A percentile compares a stretch with the other conserved stretches of the same genome.
phyloP scores from a whole-genome alignment of 2,113 vertebrate species.

The Microtus ochrogaster region DNA sequence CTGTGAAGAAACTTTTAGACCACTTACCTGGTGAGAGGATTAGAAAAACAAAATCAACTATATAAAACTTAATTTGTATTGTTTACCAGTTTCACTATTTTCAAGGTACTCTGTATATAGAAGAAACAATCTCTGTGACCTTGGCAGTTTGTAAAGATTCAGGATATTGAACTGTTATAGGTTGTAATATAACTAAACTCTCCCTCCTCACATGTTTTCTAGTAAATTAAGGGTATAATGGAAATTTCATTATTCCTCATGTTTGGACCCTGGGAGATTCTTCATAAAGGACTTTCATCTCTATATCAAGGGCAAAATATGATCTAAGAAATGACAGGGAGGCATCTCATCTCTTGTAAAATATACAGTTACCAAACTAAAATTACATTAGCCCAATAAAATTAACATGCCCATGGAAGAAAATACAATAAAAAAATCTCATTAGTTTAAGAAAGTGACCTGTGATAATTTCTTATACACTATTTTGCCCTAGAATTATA shows the following conservation, averaged over 20 bases:
- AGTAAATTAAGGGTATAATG: background rate
- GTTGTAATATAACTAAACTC: background rate
- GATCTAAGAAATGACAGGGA: background rate
- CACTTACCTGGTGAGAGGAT: background rate
- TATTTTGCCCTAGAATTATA: background rate
- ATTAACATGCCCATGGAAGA: conserved; percentile 44
- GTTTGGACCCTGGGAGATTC: background rate
- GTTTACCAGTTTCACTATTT: background rate
- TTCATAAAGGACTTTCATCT: background rate
- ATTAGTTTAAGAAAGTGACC: conserved; percentile 36
- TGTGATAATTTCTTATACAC: fast-evolving
- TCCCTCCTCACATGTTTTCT: background rate
- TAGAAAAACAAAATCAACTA: background rate
- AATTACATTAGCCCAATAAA: background rate
- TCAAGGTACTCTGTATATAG: background rate
- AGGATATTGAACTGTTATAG: background rate
- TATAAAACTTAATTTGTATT: background rate
- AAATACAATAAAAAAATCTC: background rate
- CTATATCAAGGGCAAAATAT: background rate
- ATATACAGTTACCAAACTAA: conserved; percentile 8
- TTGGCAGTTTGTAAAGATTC: background rate
- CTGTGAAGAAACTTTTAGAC: background rate
- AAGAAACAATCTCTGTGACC: background rate
- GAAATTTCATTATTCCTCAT: conserved; percentile 3
- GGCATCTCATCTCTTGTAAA: background rate